Base-by-base conservation (phyloP, 2,797 vertebrate genomes). In the Huso huso region DNA sequence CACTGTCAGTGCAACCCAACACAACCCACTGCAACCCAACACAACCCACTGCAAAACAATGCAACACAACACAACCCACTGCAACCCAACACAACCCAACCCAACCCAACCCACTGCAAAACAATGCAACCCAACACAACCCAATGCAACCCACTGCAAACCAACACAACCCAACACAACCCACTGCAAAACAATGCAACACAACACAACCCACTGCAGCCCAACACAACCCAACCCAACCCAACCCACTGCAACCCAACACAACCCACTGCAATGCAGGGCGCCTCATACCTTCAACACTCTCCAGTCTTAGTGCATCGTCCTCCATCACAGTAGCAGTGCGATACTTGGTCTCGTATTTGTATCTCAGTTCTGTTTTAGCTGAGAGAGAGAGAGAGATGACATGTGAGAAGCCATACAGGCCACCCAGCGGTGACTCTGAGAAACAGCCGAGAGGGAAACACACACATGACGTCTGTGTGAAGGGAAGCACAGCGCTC, bases 281-380 rank as follows among this genome's bases (percentile, higher is more conserved):
- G n/a, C 62, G 8, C 23, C n/a, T 0, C 0, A 57, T 75, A 96
- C 95, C 94, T 86, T 74, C 83, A 61, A 90, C 82, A 3, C 76
- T 86, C 0, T 72, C 79, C 7, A 80, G 78, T 48, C 80, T 82
- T 72, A 99, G 75, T 0, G 92, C 90, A 0, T 88, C 88, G 69
- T 96, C 92, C 79, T 98, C 96, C 75, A 83, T 88, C 52, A 86
- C 71, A 0, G 89, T 92, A 60, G 92, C 87, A 15, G 84, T 89
- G 51, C 94, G 92, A 70, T 91, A 95, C 48, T 75, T 78, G 2
- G 75, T 89, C 79, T 95, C 91, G 9, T 93, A 97, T 58, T 72
- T 87, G 73, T 94, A 88, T 0, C 67, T 86, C 73, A 96, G 76
- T 0, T 81, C 76, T 69, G 86, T 88, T 72, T 90, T 84, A 65